phyloP scores from a whole-genome alignment of 2,888 invertebrate genomes.

The Melipona beecheii region DNA sequence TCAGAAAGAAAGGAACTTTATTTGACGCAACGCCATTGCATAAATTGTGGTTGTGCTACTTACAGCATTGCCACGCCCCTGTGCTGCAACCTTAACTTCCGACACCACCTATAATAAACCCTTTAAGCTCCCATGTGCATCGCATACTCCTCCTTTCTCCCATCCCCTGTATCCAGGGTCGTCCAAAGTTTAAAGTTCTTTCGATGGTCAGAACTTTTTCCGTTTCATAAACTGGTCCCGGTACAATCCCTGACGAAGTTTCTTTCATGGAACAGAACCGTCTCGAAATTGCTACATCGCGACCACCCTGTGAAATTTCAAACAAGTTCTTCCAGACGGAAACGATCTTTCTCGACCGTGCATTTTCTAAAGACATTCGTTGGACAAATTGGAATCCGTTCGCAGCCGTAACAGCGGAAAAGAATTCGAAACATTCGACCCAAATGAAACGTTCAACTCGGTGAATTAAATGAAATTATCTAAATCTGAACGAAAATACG shows the following conservation, averaged over 20 bases:
- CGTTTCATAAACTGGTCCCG: conserved; percentile 53
- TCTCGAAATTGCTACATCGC: neutral
- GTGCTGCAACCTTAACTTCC: conserved; percentile 73
- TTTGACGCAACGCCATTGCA: conserved; percentile 57
- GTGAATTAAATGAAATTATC: neutral
- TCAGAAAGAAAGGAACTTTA: neutral
- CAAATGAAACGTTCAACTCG: neutral
- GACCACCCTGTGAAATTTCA: neutral
- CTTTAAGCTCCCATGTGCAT: conserved; percentile 66
- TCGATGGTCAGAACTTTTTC: conserved; percentile 74
- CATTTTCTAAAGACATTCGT: neutral
- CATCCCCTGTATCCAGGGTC: conserved; percentile 63
- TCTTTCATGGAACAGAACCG: conserved; percentile 14
- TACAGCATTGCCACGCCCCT: conserved; percentile 80
- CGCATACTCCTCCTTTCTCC: conserved; percentile 62
- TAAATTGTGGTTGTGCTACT: conserved; percentile 60
- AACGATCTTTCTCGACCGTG: neutral
- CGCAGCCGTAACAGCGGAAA: neutral
- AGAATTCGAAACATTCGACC: no score
- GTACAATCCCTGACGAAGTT: conserved; percentile 63
- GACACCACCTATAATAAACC: conserved; percentile 75
- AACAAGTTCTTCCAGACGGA: neutral
- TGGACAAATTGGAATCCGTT: conserved; percentile 4
- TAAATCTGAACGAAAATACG: neutral
- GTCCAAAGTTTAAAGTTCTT: conserved; percentile 64